Base-by-base conservation (phyloP, 2,888 invertebrate species). In the Pollenia labialis region DNA sequence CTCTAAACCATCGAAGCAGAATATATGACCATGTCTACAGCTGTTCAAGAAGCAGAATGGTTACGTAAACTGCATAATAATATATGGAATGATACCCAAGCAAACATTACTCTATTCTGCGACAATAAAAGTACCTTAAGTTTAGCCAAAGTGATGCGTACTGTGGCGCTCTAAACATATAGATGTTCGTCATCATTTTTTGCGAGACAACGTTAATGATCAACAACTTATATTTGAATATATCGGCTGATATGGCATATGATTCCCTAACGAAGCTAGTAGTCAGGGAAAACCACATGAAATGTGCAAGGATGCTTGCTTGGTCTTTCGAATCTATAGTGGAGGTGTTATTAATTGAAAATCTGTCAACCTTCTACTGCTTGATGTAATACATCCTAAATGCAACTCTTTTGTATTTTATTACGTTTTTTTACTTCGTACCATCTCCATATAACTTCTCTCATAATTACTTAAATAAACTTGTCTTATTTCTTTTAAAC, bases 11-110 rank as follows among this genome's bases (percentile, higher is more conserved):
- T n/a, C n/a, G n/a, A n/a, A n/a, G n/a, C n/a, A n/a, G 18, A 48
- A 79, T 14, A 64, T 74, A 18, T 18, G 18, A 18, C 18, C 18
- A 18, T 18, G 18, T 18, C 18, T 18, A 18, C 18, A n/a, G 82
- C 85, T 3, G 75, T 81, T 0, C 85, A 87, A 54, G 86, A 89
- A 58, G 85, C 87, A 54, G 56, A 79, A 16, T 88, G 87, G 82
- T 32, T 88, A 32, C 79, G 85, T 60, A 85, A 88, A 54, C 54
- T 88, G 4, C 12, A 18, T 18, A 18, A 54, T 3, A 85, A 87
- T 11, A 52, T 87, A 18, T 62, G 40, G n/a, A 72, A 72, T 32
- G 12, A 14, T n/a, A 9, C 32, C 4, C 40, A 58, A n/a, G 18
- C 52, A 42, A 71, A 23, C 10, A 56, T 77, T 9, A 69, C 32